Base-by-base conservation (phyloP, 2,113 vertebrate species). In the Lycocorax pyrrhopterus region DNA sequence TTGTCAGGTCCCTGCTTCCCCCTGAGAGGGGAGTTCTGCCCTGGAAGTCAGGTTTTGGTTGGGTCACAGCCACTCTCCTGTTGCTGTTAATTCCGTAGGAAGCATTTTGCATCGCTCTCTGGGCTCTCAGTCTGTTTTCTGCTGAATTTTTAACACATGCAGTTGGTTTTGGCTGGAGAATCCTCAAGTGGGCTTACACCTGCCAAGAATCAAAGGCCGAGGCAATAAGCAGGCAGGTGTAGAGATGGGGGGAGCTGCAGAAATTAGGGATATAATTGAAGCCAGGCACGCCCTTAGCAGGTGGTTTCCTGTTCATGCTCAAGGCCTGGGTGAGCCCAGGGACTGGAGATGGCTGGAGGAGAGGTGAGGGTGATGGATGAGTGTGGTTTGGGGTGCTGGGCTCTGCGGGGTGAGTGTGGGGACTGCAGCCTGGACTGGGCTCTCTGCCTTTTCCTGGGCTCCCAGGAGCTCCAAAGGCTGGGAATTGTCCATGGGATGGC, bases 311-410 rank as follows among this genome's bases (percentile, higher is more conserved):
- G 12, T 29, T 66, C 17, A 7, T 44, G 11, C 47, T 30, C 9
- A 3, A 32, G 71, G 13, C 12, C 20, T 16, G 23, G 37, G 27
- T 30, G 39, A 73, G 46, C 56, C 20, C 20, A 4, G 12, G 55
- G 29, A 1, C 25, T 69, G 37, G 37, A 25, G 53, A 6, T 4
- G n/a, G 3, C 9, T 13, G 23, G 12, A 1, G 1, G 4, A 4
- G 46, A 21, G 14, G 15, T 69, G 9, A 5, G 67, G 19, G 8
- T 6, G 39, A 4, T 59, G n/a, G 32, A 22, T 13, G 41, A 56
- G 9, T 5, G 27, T 75, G 41, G 4, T 27, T 30, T 17, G 9
- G 46, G 32, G 2, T 35, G 20, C 23, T 47, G 37, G 51, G 33
- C 8, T 51, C 13, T 30, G 41, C 5, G 12, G 43, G 4, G 25